Percentiles rank a stretch among this genome's conserved stretches.
Conservation (phyloP, 2,888 invertebrate species). For the Drosophila hawaiiensis region DNA sequence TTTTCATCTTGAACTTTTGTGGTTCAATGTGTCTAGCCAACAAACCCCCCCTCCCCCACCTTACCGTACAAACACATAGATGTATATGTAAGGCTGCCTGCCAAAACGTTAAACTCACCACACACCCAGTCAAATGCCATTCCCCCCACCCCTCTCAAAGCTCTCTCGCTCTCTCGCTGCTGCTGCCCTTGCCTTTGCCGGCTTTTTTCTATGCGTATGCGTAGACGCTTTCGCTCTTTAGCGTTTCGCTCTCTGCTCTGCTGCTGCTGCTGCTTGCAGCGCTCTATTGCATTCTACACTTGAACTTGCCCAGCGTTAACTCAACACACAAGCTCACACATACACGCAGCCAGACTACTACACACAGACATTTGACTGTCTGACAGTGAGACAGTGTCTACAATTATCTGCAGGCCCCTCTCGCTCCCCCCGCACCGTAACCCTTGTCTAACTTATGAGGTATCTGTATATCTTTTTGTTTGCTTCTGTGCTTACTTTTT, state of each 20-base stretch:
- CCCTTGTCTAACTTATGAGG: neutral
- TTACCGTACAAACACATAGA: neutral
- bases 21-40: constrained; percentile 81
- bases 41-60: constrained; percentile 24
- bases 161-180: constrained; percentile 13
- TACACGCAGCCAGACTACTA: constrained; percentile 7
- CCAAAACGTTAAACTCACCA: constrained; percentile 64
- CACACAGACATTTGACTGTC: constrained; percentile 17
- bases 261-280: constrained; percentile 48
- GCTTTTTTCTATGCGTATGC: constrained; percentile 80
- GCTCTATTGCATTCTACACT: constrained; percentile 79
- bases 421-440: neutral
- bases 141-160: constrained; percentile 24
- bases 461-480: constrained; percentile 56
- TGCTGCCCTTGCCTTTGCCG: constrained; percentile 67
- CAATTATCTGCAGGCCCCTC: constrained; percentile 54
- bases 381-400: constrained; percentile 49
- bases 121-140: constrained; percentile 29
- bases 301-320: constrained; percentile 76
- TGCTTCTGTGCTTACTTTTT: constrained; percentile 72
- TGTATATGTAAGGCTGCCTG: constrained; percentile 20
- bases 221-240: constrained; percentile 55
- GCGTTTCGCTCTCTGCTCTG: constrained; percentile 19
- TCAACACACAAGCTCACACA: constrained; percentile 47
- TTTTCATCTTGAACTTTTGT: constrained; percentile 82